Base-by-base conservation (phyloP, 1,140 invertebrate genomes). In the Pseudomyrmex concolor region DNA sequence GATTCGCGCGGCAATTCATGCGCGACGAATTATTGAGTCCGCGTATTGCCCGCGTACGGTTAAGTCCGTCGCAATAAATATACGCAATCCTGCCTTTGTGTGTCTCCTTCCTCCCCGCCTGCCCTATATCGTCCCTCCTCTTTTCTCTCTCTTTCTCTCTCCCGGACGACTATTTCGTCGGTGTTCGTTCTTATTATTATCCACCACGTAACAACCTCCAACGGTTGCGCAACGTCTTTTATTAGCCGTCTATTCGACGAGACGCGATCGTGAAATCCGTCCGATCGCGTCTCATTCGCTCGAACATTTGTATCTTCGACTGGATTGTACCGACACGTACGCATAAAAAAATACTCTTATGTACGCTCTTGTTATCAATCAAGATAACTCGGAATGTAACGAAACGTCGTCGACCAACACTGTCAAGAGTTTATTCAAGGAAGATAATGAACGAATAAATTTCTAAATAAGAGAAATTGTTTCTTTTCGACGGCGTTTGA, bases 211-310 rank as follows among this genome's bases (percentile, higher is more conserved):
- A 92, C 70, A 84, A 74, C 72, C 64, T 72, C 57, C 71, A 57
- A 78, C 72, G 78, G 86, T 92, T 92, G 88, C 87, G 90, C 89
- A 92, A 92, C 80, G 78, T 91, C 90, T 91, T 92, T 92, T 91
- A 91, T 92, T 91, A 91, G 91, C 86, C 25, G 71, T 72, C 87
- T 88, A 54, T 60, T 83, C 48, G 82, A 55, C 77, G 71, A 63
- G 81, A 34, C 34, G 25, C 85, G 63, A 71, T 87, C 86, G 87
- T 68, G 89, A 84, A 90, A 90, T 90, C 89, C 83, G 82, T 72
- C 81, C 78, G 89, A 88, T 90, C 81, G 90, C 87, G 34, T 34
- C 34, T 91, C 81, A 70, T 87, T 87, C 67, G 89, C 66, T 83
- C 84, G 82, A 66, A 57, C 83, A 57, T 77, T 84, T 80, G 74